Evolutionary conservation across 2,113 vertebrate genomes (phyloP).

Genomic region (Melospiza melodia): DNA sequence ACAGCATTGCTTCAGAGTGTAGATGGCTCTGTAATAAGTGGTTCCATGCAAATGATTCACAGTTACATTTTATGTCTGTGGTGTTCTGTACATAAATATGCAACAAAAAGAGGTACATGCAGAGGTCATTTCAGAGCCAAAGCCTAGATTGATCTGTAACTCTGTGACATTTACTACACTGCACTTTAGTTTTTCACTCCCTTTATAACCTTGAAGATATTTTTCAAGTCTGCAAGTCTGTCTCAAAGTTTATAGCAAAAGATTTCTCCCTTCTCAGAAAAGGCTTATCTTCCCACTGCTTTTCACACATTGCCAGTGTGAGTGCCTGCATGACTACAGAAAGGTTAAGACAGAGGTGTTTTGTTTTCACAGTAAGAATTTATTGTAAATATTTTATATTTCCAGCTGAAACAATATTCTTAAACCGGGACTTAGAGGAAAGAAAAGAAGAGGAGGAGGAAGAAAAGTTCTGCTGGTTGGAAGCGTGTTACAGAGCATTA

Average conservation of each 20-base stretch:
- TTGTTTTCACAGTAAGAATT: not conserved
- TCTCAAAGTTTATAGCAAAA: not conserved
- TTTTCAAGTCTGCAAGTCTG: not conserved
- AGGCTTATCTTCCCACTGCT: not conserved
- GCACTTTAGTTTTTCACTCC: not conserved
- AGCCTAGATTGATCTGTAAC: not conserved
- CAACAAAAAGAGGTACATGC: not conserved
- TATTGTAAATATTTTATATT: slow-evolving; percentile 46
- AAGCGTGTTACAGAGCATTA: slow-evolving; percentile 85
- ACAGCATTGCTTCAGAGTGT: not conserved
- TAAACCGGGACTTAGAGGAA: slow-evolving; percentile 84
- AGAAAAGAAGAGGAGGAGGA: slow-evolving; percentile 72
- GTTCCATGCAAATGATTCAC: not conserved
- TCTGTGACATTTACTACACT: not conserved
- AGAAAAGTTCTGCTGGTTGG: slow-evolving; percentile 85
- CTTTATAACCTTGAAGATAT: not conserved
- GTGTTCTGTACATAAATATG: not conserved
- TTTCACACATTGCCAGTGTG: not conserved
- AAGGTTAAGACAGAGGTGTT: not conserved
- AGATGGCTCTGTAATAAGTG: not conserved
- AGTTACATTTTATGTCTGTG: not conserved
- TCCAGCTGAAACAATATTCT: slow-evolving; percentile 90
- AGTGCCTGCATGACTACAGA: not conserved
- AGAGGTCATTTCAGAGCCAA: not conserved
- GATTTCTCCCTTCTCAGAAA: not conserved